These are phyloP conservation scores for Phodopus roborovskii DNA, from an alignment of 2,113 vertebrate species.

Conservation along the genomic window DNA sequence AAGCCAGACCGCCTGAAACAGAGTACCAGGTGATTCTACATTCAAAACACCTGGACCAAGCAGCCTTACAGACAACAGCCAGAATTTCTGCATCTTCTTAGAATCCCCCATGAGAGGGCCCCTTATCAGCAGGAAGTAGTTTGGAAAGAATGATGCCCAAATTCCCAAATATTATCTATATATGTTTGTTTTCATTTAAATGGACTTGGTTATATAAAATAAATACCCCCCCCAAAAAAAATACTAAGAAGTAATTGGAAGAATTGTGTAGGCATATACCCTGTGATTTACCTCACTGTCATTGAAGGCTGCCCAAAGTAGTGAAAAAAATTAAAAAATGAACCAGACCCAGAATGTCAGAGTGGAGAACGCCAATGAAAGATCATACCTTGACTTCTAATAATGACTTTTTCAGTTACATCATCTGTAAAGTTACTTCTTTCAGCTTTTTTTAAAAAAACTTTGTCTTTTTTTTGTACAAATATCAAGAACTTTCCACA, in stretches of 20 bases:
- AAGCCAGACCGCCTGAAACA: too few relatives aligned
- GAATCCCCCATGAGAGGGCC: too few relatives aligned
- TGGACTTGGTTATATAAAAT: too few relatives aligned
- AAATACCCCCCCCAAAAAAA: too few relatives aligned
- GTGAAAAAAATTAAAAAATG: background rate
- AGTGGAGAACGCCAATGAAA: background rate
- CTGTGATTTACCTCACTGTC: background rate
- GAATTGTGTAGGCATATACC: background rate
- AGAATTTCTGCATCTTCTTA: too few relatives aligned
- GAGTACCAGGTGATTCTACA: too few relatives aligned
- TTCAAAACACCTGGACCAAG: too few relatives aligned
- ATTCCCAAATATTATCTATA: too few relatives aligned
- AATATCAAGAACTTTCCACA: background rate
- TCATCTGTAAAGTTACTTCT: background rate
- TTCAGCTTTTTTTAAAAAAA: background rate
- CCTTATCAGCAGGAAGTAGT: too few relatives aligned
- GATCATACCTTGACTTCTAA: background rate
- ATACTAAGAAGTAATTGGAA: background rate
- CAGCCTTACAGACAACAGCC: too few relatives aligned
- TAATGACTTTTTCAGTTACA: background rate
- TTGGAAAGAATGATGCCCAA: too few relatives aligned
- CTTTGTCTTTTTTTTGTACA: background rate
- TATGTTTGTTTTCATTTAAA: too few relatives aligned
- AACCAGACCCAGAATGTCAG: background rate
- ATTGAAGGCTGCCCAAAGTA: background rate